These are phyloP conservation scores for Hydrotaea cyrtoneurina DNA, from an alignment of 2,888 invertebrate genomes.

Conservation along the genomic window DNA sequence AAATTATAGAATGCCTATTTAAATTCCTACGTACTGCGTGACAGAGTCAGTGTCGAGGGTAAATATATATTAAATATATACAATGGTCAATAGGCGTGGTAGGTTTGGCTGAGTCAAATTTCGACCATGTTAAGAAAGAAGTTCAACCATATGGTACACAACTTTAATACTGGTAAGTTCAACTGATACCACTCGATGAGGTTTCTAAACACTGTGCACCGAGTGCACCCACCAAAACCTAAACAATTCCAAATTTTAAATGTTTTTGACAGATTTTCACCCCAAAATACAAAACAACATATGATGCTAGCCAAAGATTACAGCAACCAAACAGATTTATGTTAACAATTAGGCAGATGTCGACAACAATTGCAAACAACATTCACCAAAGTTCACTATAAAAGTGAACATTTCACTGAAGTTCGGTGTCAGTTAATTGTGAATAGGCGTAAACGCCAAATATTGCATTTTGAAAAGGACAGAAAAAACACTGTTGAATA, in stretches of 20 bases:
- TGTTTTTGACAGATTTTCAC: slow-evolving; percentile 63
- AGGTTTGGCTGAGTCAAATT: too few relatives aligned
- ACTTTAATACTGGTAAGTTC: too few relatives aligned
- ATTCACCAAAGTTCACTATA: slow-evolving; percentile 42
- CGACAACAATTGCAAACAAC: background rate
- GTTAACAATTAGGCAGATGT: slow-evolving; percentile 50
- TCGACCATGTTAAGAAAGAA: too few relatives aligned
- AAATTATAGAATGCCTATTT: too few relatives aligned
- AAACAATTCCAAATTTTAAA: slow-evolving; percentile 50
- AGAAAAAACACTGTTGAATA: background rate
- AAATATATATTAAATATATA: too few relatives aligned
- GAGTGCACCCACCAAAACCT: background rate
- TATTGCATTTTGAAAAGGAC: background rate
- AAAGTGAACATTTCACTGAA: slow-evolving; percentile 20
- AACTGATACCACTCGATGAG: too few relatives aligned
- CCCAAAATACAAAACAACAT: slow-evolving; percentile 11
- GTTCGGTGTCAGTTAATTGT: background rate
- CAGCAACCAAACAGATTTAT: slow-evolving; percentile 58
- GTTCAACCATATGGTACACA: too few relatives aligned
- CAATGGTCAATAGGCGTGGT: too few relatives aligned
- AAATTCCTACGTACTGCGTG: too few relatives aligned
- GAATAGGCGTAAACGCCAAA: background rate
- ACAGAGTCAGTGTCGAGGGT: too few relatives aligned
- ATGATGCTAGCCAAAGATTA: background rate
- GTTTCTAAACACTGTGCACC: slow-evolving; percentile 39